Conservation (phyloP, 1,140 invertebrate species). For the Procambarus clarkii region DNA sequence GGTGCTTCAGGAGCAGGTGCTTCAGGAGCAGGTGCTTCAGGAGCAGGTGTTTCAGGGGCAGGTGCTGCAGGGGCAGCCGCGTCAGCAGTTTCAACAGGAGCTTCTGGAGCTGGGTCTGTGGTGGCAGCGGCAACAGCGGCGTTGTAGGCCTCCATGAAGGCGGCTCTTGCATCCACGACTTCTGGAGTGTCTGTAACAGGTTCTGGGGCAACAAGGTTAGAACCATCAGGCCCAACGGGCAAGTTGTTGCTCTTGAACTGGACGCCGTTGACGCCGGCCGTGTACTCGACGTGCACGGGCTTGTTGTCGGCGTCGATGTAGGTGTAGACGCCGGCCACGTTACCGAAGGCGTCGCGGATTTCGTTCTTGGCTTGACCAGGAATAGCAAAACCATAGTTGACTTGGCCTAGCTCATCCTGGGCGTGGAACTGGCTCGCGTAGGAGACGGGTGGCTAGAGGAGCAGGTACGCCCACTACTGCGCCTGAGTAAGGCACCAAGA, state of each 20-base stretch:
- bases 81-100: not conserved
- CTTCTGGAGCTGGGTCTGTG: not conserved
- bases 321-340: constrained; percentile 73
- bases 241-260: constrained; percentile 78
- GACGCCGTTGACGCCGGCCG: constrained; percentile 78
- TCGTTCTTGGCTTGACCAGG: constrained; percentile 39
- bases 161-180: constrained; percentile 13
- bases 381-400: constrained; percentile 40
- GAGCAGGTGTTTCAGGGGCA: not conserved
- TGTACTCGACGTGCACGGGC: constrained; percentile 78
- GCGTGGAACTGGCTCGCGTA: constrained; percentile 27
- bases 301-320: constrained; percentile 78
- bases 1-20: not conserved
- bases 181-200: constrained; percentile 27
- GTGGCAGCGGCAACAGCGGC: constrained; percentile 48
- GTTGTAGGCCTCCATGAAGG: constrained; percentile 50
- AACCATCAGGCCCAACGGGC: constrained; percentile 74
- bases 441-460: not conserved
- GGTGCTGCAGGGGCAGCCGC: not conserved
- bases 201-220: not conserved
- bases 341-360: constrained; percentile 61
- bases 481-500: not conserved
- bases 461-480: constrained; percentile 6
- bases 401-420: constrained; percentile 49
- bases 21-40: not conserved